Evolutionary conservation across 2,888 invertebrate species (phyloP), one percentile per base, ranked within the genome.

Genomic region (Apamea epomidion): DNA sequence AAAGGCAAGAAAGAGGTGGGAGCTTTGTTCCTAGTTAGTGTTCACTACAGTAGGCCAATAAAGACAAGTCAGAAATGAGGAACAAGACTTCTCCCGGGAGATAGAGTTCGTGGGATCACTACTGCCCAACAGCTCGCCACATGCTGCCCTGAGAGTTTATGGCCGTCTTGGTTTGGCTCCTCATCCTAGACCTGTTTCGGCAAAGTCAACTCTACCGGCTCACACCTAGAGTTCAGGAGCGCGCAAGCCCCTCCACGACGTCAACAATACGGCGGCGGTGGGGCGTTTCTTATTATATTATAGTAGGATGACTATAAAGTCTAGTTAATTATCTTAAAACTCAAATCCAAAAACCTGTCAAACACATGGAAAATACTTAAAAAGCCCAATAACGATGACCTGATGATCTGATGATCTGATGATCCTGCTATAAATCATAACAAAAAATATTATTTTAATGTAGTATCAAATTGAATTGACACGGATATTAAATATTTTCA

Each of bases 401-500:
- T 60, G n/a, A 29, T 29, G 62, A 29, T 62, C 62, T n/a, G 29
- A n/a, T 42, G 60, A 64, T 18, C n/a, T 60, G n/a, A 29, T 29
- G 62, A 29, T 62, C 62, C 62, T 64, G 32, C 32, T 64, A 21
- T 64, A 64, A 64, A 32, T 64, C 65, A 37, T 21, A 1, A 37
- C 64, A 64, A 81, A 54, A 69, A 69, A 58, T 45, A 25, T 60
- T 5, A 69, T 51, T 62, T 82, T 86, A 81, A 81, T 65, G 64
- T 85, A 54, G 45, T 72, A 45, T 85, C 73, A 85, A 81, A 86
- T 83, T 74, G 37, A 83, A 68, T 83, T 74, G 84, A 86, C 58
- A 71, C 71, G 74, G 74, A 74, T 77, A 29, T 86, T 70, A 64
- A 70, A 77, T 83, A 70, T 74, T 83, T 74, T 83, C 60, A 69